phyloP scores from a whole-genome alignment of 2,888 invertebrate species.

The Apomyelois bistriatella region DNA sequence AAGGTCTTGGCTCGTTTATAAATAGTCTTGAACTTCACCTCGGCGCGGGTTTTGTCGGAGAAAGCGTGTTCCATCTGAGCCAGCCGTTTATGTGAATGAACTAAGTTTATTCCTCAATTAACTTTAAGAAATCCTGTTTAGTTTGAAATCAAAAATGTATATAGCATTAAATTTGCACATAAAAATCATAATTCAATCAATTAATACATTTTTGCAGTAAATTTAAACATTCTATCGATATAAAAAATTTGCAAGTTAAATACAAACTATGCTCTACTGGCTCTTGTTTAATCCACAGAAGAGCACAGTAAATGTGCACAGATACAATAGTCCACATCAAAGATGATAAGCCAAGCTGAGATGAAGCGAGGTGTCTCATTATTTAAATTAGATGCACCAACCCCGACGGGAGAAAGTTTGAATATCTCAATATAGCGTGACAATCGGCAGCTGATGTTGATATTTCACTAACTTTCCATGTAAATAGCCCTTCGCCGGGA shows the following conservation, averaged over 20 bases:
- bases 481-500: conserved; percentile 53
- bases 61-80: conserved; percentile 38
- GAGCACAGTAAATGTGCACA: not conserved
- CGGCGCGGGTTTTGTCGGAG: conserved; percentile 56
- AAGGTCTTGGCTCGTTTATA: conserved; percentile 68
- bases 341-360: conserved; percentile 47
- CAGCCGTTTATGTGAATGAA: not conserved
- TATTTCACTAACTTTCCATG: conserved; percentile 72
- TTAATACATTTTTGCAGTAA: too few species aligned
- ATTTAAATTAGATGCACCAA: conserved; percentile 69
- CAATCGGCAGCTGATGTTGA: conserved; percentile 70
- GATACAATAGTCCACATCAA: conserved; percentile 18
- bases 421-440: conserved; percentile 73
- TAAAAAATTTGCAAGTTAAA: conserved; percentile 12
- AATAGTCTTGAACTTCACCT: conserved; percentile 79
- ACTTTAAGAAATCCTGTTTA: not conserved
- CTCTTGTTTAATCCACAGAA: conserved; percentile 24
- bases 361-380: conserved; percentile 57
- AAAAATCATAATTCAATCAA: too few species aligned
- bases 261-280: conserved; percentile 27
- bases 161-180: too few species aligned
- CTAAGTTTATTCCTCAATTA: not conserved
- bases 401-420: conserved; percentile 60
- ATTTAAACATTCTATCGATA: not conserved
- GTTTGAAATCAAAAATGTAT: too few species aligned